These are phyloP conservation scores for cattle (Bos taurus) DNA, from an alignment of 2,113 vertebrate genomes.

Conservation along the genomic window ARS-UCD2.0 NC_037357.1:134342501-134343000, in stretches of 20 bases:
- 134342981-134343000: background rate
- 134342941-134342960: background rate
- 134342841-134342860: background rate
- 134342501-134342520: background rate
- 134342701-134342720: background rate
- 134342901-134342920: background rate
- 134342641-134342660: background rate
- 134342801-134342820: background rate
- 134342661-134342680: background rate
- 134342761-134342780: background rate
- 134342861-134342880: background rate
- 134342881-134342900: background rate
- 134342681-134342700: background rate
- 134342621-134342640: background rate
- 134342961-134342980: background rate
- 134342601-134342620: background rate
- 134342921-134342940: background rate
- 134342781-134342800: background rate
- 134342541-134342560: background rate
- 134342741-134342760: accelerated
- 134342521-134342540: accelerated
- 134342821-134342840: background rate
- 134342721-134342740: background rate
- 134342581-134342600: accelerated
- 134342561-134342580: too few relatives aligned